Percentiles rank a stretch among this genome's conserved stretches.
Evolutionary conservation across 2,797 vertebrate genomes (phyloP).

Genomic region (Rhodeus uyekii): DNA sequence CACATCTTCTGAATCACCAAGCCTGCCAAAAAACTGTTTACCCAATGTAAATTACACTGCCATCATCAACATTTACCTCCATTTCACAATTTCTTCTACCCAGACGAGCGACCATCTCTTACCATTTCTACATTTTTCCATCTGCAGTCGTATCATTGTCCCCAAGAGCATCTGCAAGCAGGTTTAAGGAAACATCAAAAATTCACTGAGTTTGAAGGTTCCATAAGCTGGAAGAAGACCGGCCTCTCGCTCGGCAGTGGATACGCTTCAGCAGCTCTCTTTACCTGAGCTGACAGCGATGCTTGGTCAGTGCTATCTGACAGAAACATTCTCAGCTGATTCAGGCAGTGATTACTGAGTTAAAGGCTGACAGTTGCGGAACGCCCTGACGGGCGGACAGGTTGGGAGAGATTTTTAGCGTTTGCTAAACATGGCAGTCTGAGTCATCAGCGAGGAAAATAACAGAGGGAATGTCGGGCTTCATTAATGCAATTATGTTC

Average conservation of each 20-base stretch:
- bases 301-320: constrained; percentile 43
- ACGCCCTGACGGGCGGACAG: constrained; percentile 29
- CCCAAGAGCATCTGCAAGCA: neutral
- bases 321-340: constrained; percentile 55
- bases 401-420: constrained; percentile 43
- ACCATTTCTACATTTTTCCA: neutral
- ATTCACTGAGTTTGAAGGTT: constrained; percentile 11
- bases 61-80: neutral
- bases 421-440: constrained; percentile 38
- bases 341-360: constrained; percentile 18
- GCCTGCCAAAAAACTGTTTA: neutral
- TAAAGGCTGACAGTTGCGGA: constrained; percentile 35
- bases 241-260: neutral
- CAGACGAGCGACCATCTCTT: neutral
- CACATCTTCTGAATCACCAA: neutral
- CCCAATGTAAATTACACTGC: neutral
- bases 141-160: neutral
- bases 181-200: constrained; percentile 3
- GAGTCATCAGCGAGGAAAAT: constrained; percentile 19
- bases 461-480: constrained; percentile 24
- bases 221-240: constrained; percentile 4
- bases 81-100: neutral
- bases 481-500: constrained; percentile 57
- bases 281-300: constrained; percentile 27
- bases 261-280: constrained; percentile 1